These are phyloP conservation scores for Schlechtendalia chinensis DNA, from an alignment of 1,140 invertebrate genomes.

Conservation along the genomic window DNA sequence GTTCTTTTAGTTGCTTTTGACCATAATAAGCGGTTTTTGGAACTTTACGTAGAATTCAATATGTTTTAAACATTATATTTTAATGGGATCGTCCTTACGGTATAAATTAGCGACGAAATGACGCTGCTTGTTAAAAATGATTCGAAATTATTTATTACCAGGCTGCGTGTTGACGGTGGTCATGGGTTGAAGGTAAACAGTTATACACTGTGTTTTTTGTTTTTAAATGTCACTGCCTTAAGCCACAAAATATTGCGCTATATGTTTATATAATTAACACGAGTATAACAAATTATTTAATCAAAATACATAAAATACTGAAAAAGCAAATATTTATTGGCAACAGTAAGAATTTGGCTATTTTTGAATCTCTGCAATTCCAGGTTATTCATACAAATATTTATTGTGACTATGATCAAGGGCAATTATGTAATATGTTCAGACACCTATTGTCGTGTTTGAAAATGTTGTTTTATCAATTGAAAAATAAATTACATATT, in stretches of 20 bases:
- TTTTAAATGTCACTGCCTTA: not conserved
- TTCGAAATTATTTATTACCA: not conserved
- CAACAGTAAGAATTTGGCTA: not conserved
- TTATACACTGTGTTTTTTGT: not conserved
- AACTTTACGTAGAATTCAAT: not conserved
- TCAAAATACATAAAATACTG: no score
- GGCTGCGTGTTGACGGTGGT: no score
- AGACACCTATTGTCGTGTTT: not conserved
- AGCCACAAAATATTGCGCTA: no score
- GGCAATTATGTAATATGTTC: not conserved
- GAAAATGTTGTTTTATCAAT: not conserved
- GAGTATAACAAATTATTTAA: no score
- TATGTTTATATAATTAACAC: no score
- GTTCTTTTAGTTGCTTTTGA: not conserved
- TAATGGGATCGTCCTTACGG: not conserved
- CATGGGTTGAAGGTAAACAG: not conserved
- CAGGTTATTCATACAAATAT: not conserved
- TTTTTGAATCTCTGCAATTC: constrained; percentile 7
- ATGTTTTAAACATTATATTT: not conserved
- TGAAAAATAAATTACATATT: no score
- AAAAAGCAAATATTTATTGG: not conserved
- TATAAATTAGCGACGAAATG: not conserved
- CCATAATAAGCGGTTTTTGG: not conserved
- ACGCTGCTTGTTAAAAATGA: not conserved
- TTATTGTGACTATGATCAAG: constrained; percentile 4